A percentile compares a stretch with the other conserved stretches of the same genome.
Conservation (phyloP, 2,797 vertebrate genomes). For the Nyctalus aviator region DNA sequence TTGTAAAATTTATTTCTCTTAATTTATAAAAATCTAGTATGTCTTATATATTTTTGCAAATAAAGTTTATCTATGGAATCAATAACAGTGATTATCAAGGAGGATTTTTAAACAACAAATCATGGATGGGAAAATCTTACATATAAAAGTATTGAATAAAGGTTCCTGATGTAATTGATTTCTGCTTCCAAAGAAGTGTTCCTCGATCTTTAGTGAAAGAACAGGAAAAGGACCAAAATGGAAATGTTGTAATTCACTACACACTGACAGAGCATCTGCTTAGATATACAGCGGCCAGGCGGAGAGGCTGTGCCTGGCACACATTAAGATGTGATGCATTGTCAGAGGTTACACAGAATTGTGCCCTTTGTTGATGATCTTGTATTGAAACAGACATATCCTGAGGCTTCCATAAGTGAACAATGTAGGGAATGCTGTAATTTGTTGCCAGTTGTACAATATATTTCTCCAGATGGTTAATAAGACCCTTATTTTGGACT, state of each 20-base stretch:
- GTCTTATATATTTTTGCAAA: not conserved
- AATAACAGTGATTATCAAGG: not conserved
- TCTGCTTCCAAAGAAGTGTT: slow-evolving; percentile 55
- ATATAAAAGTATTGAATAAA: slow-evolving; percentile 17
- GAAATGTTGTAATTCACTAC: slow-evolving; percentile 78
- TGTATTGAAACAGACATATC: slow-evolving; percentile 37
- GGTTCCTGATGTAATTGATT: slow-evolving; percentile 46
- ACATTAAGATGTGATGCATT: slow-evolving; percentile 54
- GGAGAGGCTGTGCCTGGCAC: slow-evolving; percentile 43
- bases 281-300: slow-evolving; percentile 38
- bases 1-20: not conserved
- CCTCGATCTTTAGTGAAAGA: slow-evolving; percentile 65
- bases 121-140: not conserved
- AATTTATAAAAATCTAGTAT: not conserved
- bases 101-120: not conserved
- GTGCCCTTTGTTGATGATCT: slow-evolving; percentile 75
- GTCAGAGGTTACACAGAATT: slow-evolving; percentile 57
- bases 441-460: not conserved
- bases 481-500: not conserved
- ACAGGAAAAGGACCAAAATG: not conserved
- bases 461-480: not conserved
- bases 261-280: slow-evolving; percentile 78
- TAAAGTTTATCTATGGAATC: not conserved
- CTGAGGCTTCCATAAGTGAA: not conserved
- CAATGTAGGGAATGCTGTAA: not conserved